Conservation (phyloP, 1,140 invertebrate genomes). For the Brachionus calyciflorus region DNA sequence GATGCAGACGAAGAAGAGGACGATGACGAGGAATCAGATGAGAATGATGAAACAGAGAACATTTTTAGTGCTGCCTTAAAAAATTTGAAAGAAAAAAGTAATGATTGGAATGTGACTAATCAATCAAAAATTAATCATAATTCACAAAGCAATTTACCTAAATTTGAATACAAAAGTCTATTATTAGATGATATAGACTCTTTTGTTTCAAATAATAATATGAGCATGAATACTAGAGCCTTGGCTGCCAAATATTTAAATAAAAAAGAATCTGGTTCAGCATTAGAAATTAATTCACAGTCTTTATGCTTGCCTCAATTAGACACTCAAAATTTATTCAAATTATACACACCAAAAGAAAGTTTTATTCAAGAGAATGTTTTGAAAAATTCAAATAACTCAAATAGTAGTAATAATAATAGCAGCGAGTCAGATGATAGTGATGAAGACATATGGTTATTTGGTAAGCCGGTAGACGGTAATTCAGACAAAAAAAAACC, state of each 20-base stretch:
- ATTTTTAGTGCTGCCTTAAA: slow-evolving; percentile 28
- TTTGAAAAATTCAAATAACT: no score
- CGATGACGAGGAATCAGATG: background rate
- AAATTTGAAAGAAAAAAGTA: background rate
- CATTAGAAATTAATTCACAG: background rate
- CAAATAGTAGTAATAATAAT: background rate
- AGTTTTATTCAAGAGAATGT: no score
- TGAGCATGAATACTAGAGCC: slow-evolving; percentile 22
- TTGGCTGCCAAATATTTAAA: slow-evolving; percentile 20
- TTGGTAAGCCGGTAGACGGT: slow-evolving; percentile 6
- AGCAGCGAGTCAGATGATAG: no score
- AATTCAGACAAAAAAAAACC: slow-evolving; percentile 10
- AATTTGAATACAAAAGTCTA: background rate
- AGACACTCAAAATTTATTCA: slow-evolving; percentile 25
- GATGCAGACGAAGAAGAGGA: background rate
- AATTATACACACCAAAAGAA: slow-evolving; percentile 1
- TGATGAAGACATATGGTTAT: slow-evolving; percentile 32
- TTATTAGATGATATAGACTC: slow-evolving; percentile 23
- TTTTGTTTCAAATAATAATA: background rate
- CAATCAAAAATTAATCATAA: background rate
- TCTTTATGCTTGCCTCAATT: background rate
- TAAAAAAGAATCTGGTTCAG: background rate
- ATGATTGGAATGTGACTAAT: background rate
- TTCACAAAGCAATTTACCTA: background rate
- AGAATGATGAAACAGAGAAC: background rate